Percentiles rank a stretch among this genome's conserved stretches.
Conservation (phyloP, 1,140 invertebrate genomes). For the Brachionus manjavacas region DNA sequence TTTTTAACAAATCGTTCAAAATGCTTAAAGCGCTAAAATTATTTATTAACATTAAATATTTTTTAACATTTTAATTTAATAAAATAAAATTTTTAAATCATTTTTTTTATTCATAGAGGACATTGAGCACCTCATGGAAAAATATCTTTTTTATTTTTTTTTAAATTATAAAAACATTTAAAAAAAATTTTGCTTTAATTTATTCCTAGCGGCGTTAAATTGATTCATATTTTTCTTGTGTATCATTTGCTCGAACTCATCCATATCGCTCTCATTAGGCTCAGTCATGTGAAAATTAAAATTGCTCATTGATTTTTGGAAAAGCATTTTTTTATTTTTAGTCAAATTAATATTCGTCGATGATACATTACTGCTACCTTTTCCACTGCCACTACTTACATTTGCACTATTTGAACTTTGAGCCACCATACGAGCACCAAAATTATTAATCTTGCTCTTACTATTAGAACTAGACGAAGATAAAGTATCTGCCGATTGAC, state of each 20-base stretch:
- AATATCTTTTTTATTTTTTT: neutral
- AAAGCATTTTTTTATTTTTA: conserved; percentile 6
- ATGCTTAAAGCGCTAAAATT: neutral
- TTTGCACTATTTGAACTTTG: neutral
- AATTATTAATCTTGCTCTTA: neutral
- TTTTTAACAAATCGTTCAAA: neutral
- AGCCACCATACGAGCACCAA: neutral
- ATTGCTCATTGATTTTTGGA: conserved; percentile 20
- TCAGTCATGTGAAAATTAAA: neutral
- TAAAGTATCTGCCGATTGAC: neutral
- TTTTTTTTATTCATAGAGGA: neutral
- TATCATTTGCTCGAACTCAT: neutral
- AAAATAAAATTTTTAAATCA: neutral
- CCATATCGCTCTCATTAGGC: neutral
- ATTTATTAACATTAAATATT: neutral
- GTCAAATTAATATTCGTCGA: neutral
- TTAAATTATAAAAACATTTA: neutral
- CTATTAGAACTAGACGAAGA: conserved; percentile 20
- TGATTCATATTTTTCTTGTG: conserved; percentile 24
- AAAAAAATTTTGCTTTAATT: conserved; percentile 11
- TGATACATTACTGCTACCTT: neutral
- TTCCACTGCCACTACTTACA: neutral
- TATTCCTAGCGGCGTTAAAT: neutral
- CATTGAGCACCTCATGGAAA: neutral
- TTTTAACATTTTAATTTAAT: neutral